Percentiles rank a stretch among this genome's conserved stretches.
phyloP scores from a whole-genome alignment of 2,113 vertebrate species.

The Sorex araneus region DNA sequence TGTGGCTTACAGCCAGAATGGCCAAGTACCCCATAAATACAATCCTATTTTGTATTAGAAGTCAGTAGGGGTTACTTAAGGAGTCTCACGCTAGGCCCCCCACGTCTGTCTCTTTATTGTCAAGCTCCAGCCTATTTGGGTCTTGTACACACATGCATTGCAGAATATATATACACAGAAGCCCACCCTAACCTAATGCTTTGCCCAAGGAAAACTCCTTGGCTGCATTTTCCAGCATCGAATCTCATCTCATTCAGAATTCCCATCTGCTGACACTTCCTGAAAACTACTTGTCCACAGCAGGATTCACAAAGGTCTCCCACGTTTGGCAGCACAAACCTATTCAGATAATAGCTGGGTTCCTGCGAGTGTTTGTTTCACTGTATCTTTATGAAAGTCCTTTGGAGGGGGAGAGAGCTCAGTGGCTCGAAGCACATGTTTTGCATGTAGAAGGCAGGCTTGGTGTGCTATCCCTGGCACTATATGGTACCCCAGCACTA shows the following conservation, averaged over 20 bases:
- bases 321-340: not conserved
- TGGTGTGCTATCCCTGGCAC: too few relatives aligned
- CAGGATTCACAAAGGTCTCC: not conserved
- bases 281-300: not conserved
- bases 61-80: not conserved
- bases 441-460: too few relatives aligned
- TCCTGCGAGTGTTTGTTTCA: not conserved
- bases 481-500: too few relatives aligned
- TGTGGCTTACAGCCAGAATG: not conserved
- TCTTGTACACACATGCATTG: not conserved
- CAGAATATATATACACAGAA: not conserved
- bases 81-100: not conserved
- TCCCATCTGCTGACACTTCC: not conserved
- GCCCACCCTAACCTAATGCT: not conserved
- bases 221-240: not conserved
- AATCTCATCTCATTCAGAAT: not conserved
- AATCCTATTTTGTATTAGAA: slow-evolving; percentile 34
- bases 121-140: not conserved
- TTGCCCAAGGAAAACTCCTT: not conserved
- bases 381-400: not conserved
- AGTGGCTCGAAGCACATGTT: too few relatives aligned
- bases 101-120: not conserved
- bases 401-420: too few relatives aligned
- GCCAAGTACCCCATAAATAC: not conserved
- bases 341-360: fast-evolving